Percentiles rank a stretch among this genome's conserved stretches.
Evolutionary conservation across 2,797 vertebrate species (phyloP).

Genomic region (Borostomias antarcticus): DNA sequence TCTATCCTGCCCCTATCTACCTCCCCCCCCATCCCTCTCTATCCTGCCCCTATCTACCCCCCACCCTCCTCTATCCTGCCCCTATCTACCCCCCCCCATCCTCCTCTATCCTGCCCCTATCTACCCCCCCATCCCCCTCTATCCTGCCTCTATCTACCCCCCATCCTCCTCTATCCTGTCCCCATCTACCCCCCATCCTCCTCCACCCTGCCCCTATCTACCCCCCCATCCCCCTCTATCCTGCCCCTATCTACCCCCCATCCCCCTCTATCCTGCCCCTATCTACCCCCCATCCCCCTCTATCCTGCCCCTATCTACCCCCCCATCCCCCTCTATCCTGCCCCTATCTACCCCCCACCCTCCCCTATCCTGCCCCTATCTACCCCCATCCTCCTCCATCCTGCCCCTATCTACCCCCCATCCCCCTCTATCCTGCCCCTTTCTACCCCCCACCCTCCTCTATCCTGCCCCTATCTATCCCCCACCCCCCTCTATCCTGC

Average conservation of each 20-base stretch:
- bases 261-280: too few species aligned
- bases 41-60: conserved; percentile 56
- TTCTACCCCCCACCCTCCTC: conserved; percentile 54
- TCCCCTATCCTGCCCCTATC: too few species aligned
- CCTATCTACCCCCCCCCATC: background rate
- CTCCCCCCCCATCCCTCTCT: conserved; percentile 47
- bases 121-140: conserved; percentile 46
- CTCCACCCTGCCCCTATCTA: conserved; percentile 27
- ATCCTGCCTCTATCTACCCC: conserved; percentile 56
- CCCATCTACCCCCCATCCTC: background rate
- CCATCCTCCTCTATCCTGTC: too few species aligned
- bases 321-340: conserved; percentile 48
- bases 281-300: conserved; percentile 8
- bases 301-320: conserved; percentile 24
- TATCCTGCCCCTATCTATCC: background rate
- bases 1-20: conserved; percentile 29
- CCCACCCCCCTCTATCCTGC: conserved; percentile 24
- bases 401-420: conserved; percentile 22
- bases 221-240: conserved; percentile 48
- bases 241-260: conserved; percentile 57
- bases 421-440: conserved; percentile 56
- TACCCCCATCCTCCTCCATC: conserved; percentile 21
- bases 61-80: too few species aligned
- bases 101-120: conserved; percentile 23
- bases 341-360: conserved; percentile 59